Evolutionary conservation across 2,113 vertebrate genomes (phyloP).

Genomic region (Catharus minimus): DNA sequence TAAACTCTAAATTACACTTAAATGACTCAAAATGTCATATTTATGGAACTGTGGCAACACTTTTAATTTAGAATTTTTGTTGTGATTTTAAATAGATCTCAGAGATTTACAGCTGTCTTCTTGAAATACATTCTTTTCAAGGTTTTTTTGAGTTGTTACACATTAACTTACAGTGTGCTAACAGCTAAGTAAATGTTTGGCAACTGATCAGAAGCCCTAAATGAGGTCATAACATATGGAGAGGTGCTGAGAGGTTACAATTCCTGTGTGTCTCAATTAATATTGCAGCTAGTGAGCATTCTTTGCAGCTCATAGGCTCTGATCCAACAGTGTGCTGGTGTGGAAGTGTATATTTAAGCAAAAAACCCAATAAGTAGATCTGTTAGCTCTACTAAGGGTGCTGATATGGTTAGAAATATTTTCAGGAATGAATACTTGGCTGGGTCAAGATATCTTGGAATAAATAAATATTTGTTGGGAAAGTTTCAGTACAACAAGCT

Average conservation of each 20-base stretch:
- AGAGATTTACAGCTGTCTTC: not conserved
- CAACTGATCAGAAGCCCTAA: constrained; percentile 15
- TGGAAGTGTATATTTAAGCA: not conserved
- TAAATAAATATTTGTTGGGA: not conserved
- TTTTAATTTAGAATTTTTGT: not conserved
- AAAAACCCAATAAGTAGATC: not conserved
- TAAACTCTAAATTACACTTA: not conserved
- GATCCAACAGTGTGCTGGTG: not conserved
- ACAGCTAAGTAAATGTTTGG: constrained; percentile 57
- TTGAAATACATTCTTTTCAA: not conserved
- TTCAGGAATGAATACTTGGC: not conserved
- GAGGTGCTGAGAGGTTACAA: not conserved
- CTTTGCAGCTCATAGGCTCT: not conserved
- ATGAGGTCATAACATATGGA: not conserved
- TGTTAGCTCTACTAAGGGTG: not conserved
- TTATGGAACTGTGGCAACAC: not conserved
- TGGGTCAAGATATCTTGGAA: not conserved
- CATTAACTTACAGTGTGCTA: constrained; percentile 38
- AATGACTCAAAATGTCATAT: not conserved
- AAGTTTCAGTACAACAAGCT: not conserved
- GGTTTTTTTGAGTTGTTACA: constrained; percentile 13
- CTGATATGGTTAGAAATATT: not conserved
- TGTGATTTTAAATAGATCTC: not conserved
- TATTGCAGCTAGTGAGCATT: not conserved
- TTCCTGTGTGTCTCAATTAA: not conserved